Evolutionary conservation across 1,140 invertebrate species (phyloP), one percentile per base, ranked within the genome.

Genomic region (Leptestheria dahalacensis): DNA sequence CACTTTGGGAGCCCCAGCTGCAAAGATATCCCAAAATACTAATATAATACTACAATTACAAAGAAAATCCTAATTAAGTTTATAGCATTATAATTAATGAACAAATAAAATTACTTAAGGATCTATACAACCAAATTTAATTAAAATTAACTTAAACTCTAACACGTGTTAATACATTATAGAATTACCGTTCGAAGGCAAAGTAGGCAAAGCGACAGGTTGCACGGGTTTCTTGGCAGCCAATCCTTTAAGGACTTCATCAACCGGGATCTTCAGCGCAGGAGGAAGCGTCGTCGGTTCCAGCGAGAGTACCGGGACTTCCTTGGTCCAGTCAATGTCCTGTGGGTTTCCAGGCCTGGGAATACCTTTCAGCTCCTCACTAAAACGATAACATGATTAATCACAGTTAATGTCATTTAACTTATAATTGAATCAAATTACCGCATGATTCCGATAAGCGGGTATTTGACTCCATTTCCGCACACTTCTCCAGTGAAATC

Each of bases 401-500:
- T 25, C 15, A 24, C 3, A 21, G 6, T 6, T 49, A 0, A 20
- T 6, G 23, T 3, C 21, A 53, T 3, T n/a, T 15, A 26, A 26
- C 11, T 24, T 2, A 26, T 3, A 24, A 6, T 53, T 57, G 2
- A n/a, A 18, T 26, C 2, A n/a, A 41, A 23, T 24, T 59, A 84
- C 82, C 83, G 82, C 81, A 96, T 95, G 20, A 88, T 87, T 25
- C 86, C 84, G 66, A 96, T 92, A 11, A 96, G 72, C 0, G 92
- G 91, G 71, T 92, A 95, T 69, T 86, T 90, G 1, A 88, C 83
- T 56, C 87, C 82, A 12, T 83, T 81, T 1, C 83, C 84, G 68
- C 91, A 93, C 3, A 82, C 74, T 11, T 78, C 82, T 1, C 89
- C 90, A 62, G 82, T 87, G 70, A 95, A 95, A 70, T 96, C 92